A percentile compares a stretch with the other conserved stretches of the same genome.
These are phyloP conservation scores for Alauda arvensis DNA, from an alignment of 2,797 vertebrate genomes.

Conservation along the genomic window DNA sequence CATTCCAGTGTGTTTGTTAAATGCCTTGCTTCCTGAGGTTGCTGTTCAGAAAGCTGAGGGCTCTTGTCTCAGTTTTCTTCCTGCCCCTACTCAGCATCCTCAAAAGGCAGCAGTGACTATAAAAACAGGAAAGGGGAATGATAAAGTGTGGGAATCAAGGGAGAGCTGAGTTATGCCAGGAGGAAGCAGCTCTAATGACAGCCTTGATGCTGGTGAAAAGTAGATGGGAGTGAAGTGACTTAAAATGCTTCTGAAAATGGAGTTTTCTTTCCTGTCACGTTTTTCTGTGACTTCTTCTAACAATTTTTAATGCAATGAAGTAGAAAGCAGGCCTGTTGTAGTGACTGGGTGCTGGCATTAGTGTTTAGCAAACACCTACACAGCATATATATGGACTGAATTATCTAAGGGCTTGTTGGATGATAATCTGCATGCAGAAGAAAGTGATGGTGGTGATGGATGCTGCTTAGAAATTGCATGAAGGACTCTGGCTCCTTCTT, in stretches of 20 bases:
- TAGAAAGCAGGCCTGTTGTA: neutral
- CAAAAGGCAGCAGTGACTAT: neutral
- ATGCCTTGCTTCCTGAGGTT: neutral
- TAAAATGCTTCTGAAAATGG: neutral
- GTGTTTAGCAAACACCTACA: neutral
- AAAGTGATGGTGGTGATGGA: neutral
- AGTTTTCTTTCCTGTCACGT: neutral
- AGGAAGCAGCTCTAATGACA: neutral
- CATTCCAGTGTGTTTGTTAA: neutral
- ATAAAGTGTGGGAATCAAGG: neutral
- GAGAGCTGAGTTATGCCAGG: neutral
- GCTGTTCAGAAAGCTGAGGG: neutral
- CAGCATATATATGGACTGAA: neutral
- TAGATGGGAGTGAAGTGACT: neutral
- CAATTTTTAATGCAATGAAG: neutral
- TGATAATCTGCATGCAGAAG: neutral
- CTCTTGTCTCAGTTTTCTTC: fast-evolving
- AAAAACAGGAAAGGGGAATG: slow-evolving; percentile 40
- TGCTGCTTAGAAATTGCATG: neutral
- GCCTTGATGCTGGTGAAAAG: neutral
- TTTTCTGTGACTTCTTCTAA: neutral
- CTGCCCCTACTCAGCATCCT: neutral
- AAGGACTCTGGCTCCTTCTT: neutral
- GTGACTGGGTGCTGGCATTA: neutral
- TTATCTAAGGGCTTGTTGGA: neutral